These are phyloP conservation scores for Mercenaria mercenaria DNA, from an alignment of 1,140 invertebrate genomes.

Conservation along the genomic window DNA sequence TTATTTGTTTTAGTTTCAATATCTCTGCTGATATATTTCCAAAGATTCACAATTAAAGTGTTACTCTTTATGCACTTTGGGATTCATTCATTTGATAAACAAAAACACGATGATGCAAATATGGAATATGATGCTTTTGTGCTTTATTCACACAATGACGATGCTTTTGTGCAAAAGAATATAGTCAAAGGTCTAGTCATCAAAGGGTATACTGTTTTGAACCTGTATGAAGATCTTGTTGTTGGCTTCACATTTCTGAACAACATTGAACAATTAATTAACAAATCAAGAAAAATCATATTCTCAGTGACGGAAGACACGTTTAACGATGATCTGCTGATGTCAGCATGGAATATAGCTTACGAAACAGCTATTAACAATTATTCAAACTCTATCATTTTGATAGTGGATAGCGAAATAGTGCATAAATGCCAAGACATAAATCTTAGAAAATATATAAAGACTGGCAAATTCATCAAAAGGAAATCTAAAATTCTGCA, in stretches of 20 bases:
- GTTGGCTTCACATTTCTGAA: not conserved
- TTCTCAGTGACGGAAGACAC: not conserved
- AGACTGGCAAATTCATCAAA: not conserved
- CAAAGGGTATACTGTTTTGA: not conserved
- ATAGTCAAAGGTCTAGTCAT: not conserved
- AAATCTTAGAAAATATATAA: not conserved
- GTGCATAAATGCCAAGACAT: not conserved
- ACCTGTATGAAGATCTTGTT: not conserved
- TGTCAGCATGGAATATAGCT: not conserved
- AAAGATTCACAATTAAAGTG: not conserved
- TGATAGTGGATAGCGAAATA: not conserved
- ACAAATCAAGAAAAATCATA: not conserved
- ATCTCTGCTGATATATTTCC: not conserved
- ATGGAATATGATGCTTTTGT: constrained; percentile 6
- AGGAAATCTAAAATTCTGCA: not conserved
- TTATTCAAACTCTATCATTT: not conserved
- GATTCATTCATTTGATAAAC: not conserved
- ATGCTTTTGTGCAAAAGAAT: not conserved
- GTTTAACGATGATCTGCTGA: not conserved
- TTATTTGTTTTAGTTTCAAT: not conserved
- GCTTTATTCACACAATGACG: not conserved
- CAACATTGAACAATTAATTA: not conserved
- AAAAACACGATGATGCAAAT: not conserved
- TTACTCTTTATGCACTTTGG: not conserved
- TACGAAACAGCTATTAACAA: not conserved